These are phyloP conservation scores for Ciconia maguari DNA, from an alignment of 2,113 vertebrate species.

Conservation along the genomic window DNA sequence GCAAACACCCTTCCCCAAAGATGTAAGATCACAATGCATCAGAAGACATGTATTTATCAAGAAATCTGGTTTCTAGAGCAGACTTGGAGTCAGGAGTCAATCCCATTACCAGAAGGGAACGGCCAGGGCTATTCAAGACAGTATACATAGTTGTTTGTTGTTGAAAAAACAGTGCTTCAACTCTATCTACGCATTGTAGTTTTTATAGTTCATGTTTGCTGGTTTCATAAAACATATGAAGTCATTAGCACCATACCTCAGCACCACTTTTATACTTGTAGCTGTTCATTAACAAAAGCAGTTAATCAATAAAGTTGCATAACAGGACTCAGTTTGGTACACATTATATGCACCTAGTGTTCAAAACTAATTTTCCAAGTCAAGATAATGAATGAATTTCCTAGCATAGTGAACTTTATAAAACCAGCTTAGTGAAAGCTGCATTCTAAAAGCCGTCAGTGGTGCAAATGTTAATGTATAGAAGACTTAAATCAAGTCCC, in stretches of 20 bases:
- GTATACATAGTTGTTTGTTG: background rate
- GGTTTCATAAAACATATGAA: background rate
- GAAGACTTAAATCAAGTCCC: background rate
- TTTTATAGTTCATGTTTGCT: background rate
- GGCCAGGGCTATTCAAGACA: background rate
- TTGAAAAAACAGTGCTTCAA: background rate
- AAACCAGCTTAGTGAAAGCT: background rate
- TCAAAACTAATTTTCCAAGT: background rate
- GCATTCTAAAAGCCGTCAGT: background rate
- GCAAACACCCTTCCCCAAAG: background rate
- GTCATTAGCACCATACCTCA: background rate
- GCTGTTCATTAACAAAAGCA: background rate
- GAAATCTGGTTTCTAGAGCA: background rate
- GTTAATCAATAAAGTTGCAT: background rate
- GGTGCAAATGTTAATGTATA: background rate
- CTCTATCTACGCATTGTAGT: background rate
- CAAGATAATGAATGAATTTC: background rate
- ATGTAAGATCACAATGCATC: fast-evolving
- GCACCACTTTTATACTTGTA: background rate
- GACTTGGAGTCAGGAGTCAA: background rate
- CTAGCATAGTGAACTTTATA: background rate
- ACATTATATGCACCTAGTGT: background rate
- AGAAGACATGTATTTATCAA: background rate
- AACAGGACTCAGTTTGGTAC: background rate
- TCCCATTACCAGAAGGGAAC: background rate